Conservation (phyloP, 2,113 vertebrate genomes). For the Spea multiplicata region DNA sequence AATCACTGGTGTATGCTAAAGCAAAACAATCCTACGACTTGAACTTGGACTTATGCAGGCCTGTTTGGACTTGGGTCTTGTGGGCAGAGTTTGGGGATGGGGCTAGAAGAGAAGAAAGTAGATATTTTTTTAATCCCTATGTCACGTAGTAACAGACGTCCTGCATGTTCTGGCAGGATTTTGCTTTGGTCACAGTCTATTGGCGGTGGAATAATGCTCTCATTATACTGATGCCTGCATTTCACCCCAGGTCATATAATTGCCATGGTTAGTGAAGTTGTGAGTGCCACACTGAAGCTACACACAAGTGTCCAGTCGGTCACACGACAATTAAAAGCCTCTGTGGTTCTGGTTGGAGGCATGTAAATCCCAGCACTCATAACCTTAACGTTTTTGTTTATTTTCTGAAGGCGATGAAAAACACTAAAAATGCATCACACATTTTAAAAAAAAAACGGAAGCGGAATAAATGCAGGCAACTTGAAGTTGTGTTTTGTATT, state of each 20-base stretch:
- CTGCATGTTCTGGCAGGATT: background rate
- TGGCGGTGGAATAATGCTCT: constrained; percentile 13
- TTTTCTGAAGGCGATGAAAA: background rate
- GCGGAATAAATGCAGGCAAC: background rate
- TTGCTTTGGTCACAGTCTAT: constrained; percentile 33
- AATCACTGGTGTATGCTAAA: constrained; percentile 36
- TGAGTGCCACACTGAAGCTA: too few relatives aligned
- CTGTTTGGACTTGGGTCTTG: constrained; percentile 10
- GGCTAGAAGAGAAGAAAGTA: constrained; percentile 27
- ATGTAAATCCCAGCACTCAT: background rate
- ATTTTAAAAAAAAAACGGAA: background rate
- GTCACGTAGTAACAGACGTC: constrained; percentile 25
- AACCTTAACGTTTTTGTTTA: background rate
- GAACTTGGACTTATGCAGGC: constrained; percentile 31
- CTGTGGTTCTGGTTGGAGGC: background rate
- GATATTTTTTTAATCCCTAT: constrained; percentile 47
- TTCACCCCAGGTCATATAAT: background rate
- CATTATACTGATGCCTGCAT: constrained; percentile 2
- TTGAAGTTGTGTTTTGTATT: background rate
- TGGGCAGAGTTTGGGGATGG: constrained; percentile 13
- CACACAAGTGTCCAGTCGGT: too few relatives aligned
- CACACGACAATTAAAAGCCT: too few relatives aligned
- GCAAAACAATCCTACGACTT: constrained; percentile 30
- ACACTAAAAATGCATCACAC: background rate
- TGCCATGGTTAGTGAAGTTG: too few relatives aligned